Percentiles rank a stretch among this genome's conserved stretches.
phyloP scores from a whole-genome alignment of 2,797 vertebrate species.

The Micropoecilia bifurca region DNA sequence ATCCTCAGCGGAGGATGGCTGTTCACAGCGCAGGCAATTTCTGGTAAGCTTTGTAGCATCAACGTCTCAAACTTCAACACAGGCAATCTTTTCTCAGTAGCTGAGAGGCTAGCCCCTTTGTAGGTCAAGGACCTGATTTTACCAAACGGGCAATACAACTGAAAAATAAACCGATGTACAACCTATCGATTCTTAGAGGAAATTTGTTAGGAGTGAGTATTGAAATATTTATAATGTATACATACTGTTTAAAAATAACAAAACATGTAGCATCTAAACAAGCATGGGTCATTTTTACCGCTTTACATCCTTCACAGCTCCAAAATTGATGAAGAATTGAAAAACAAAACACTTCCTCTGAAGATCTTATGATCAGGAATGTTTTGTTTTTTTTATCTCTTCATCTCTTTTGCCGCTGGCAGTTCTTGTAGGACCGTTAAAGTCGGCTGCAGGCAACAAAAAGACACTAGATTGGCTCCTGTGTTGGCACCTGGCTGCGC shows the following conservation, averaged over 20 bases:
- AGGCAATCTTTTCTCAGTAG: no score
- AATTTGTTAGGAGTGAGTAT: not conserved
- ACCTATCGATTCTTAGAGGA: not conserved
- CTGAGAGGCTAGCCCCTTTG: no score
- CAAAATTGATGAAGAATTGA: not conserved
- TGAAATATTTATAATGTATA: not conserved
- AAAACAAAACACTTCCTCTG: not conserved
- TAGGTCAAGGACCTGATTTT: no score
- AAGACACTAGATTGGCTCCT: constrained; percentile 17
- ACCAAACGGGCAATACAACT: not conserved
- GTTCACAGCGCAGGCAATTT: no score
- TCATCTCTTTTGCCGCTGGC: not conserved
- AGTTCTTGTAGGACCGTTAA: not conserved
- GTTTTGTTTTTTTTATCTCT: not conserved
- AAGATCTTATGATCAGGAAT: not conserved
- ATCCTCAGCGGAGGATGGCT: no score
- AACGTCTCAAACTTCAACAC: no score
- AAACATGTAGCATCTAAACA: not conserved
- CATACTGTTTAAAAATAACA: not conserved
- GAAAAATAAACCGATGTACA: not conserved
- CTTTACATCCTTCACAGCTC: not conserved
- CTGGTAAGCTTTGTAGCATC: no score
- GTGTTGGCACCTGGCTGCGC: constrained; percentile 45
- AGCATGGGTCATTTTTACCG: not conserved
- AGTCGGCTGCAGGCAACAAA: constrained; percentile 1